Conservation (phyloP, 37 sponge, comb jelly and placozoan genomes). For the Amphimedon queenslandica region DNA sequence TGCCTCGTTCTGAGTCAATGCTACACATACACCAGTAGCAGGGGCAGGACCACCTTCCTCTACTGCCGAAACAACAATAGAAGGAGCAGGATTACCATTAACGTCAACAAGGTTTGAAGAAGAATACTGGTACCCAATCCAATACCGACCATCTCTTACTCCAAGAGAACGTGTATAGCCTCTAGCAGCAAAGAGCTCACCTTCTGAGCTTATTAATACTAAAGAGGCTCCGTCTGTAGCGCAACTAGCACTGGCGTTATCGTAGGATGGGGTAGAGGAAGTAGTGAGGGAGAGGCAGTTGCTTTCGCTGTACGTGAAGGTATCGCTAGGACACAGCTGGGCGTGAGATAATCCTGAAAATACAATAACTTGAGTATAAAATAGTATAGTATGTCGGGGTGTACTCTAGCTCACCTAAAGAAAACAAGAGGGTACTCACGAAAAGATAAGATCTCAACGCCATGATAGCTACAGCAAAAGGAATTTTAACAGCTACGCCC, state of each 20-base stretch:
- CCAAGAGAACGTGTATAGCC: not conserved
- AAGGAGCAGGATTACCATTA: not conserved
- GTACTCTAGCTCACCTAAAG: not conserved
- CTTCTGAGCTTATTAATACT: not conserved
- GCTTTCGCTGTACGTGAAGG: not conserved
- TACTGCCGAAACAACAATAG: not conserved
- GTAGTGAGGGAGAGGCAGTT: not conserved
- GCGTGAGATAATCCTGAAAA: not conserved
- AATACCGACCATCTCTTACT: not conserved
- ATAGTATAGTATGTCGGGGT: no score
- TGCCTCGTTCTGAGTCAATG: not conserved
- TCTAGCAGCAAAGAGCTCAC: not conserved
- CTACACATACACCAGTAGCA: not conserved
- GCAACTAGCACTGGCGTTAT: not conserved
- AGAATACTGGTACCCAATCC: slow-evolving; percentile 6
- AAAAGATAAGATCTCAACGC: not conserved
- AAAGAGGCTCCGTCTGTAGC: not conserved
- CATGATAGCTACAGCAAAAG: no score
- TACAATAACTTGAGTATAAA: no score
- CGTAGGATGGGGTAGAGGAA: not conserved
- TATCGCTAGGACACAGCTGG: not conserved
- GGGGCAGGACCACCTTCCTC: not conserved
- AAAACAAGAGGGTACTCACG: not conserved
- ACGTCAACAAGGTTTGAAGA: not conserved
- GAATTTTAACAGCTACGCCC: no score